Evolutionary conservation across 2,888 invertebrate species (phyloP).

Genomic region (Cheilosia impressa): DNA sequence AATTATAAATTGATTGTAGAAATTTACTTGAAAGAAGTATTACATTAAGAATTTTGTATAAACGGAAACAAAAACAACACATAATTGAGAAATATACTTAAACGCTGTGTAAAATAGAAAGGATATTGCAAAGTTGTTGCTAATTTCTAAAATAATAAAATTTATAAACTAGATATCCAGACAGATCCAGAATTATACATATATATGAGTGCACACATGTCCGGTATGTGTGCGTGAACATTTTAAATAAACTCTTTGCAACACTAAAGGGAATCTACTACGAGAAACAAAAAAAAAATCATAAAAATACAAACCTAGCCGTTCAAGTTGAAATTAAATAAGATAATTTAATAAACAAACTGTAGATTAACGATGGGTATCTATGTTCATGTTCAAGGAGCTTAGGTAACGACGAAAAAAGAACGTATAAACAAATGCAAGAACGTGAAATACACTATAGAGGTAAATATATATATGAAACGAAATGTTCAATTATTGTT

Average conservation of each 20-base stretch:
- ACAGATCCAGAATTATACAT: conserved; percentile 37
- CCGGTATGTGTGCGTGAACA: conserved; percentile 29
- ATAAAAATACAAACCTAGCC: conserved; percentile 36
- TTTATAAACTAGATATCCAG: conserved; percentile 20
- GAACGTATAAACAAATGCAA: not conserved
- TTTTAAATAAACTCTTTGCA: conserved; percentile 17
- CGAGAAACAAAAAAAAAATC: conserved; percentile 17
- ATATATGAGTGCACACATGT: not conserved
- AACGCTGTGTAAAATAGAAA: conserved; percentile 32
- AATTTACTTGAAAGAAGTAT: conserved; percentile 17
- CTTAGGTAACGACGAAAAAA: conserved; percentile 50
- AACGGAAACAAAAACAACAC: conserved; percentile 2
- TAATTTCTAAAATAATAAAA: conserved; percentile 24
- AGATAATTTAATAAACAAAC: conserved; percentile 21
- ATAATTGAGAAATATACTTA: not conserved
- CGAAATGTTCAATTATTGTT: conserved; percentile 64
- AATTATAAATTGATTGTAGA: conserved; percentile 49
- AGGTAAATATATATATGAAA: conserved; percentile 3
- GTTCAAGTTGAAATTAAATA: conserved; percentile 53
- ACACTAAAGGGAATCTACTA: conserved; percentile 40
- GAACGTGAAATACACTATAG: conserved; percentile 24
- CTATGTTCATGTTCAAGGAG: conserved; percentile 58
- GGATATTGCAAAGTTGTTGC: conserved; percentile 45
- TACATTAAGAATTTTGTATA: conserved; percentile 52
- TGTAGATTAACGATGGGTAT: conserved; percentile 48